Conservation (phyloP, 2,888 invertebrate genomes). For the Steinernema scapterisci region DNA sequence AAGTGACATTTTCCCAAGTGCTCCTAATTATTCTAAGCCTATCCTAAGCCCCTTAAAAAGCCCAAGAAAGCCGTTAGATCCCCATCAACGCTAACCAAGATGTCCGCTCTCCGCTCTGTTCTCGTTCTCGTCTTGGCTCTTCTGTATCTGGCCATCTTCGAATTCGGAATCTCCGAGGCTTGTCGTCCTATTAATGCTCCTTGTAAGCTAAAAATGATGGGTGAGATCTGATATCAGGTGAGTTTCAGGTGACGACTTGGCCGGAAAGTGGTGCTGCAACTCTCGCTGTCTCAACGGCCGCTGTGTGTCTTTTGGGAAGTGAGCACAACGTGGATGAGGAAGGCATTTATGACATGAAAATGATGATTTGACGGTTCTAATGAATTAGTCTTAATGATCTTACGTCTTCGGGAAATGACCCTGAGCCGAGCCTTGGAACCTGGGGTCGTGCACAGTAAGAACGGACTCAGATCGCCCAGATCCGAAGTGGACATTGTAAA, state of each 20-base stretch:
- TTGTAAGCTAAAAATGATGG: too few relatives aligned
- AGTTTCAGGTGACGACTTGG: neutral
- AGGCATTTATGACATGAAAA: too few relatives aligned
- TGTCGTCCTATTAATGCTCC: neutral
- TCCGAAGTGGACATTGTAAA: too few relatives aligned
- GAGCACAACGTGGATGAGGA: too few relatives aligned
- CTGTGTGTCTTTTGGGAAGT: neutral
- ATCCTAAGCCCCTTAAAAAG: neutral
- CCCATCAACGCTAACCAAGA: neutral
- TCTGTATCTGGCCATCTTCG: neutral
- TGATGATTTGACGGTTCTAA: too few relatives aligned
- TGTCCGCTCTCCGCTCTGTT: neutral
- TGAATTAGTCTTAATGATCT: too few relatives aligned
- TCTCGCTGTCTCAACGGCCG: neutral
- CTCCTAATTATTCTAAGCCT: too few relatives aligned
- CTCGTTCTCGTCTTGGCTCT: neutral
- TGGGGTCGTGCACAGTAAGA: too few relatives aligned
- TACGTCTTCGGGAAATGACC: too few relatives aligned
- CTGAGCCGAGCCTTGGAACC: too few relatives aligned
- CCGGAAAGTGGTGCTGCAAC: conserved; percentile 6
- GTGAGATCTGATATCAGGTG: neutral
- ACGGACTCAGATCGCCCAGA: too few relatives aligned
- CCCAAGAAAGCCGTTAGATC: neutral
- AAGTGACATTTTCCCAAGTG: too few relatives aligned
- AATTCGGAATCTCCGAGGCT: neutral